These are phyloP conservation scores for Anguilla rostrata DNA, from an alignment of 2,113 vertebrate genomes.

Conservation along the genomic window DNA sequence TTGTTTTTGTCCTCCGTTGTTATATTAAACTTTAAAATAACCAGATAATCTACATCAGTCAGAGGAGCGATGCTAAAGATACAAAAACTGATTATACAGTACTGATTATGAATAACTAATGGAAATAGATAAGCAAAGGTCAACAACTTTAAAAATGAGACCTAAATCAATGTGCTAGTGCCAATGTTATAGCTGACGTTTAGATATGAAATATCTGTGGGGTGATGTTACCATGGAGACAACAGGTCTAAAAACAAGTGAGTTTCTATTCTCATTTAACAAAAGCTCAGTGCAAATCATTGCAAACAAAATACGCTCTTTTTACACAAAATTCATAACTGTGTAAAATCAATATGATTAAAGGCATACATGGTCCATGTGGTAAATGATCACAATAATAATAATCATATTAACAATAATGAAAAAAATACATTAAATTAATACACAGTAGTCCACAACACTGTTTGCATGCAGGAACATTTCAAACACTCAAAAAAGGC, in stretches of 20 bases:
- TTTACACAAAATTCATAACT: not conserved
- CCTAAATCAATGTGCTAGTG: not conserved
- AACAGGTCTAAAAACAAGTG: not conserved
- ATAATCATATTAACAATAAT: constrained; percentile 11
- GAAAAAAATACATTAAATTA: not conserved
- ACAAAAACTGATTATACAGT: no score
- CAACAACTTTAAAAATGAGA: not conserved
- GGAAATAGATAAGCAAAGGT: not conserved
- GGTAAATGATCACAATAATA: constrained; percentile 12
- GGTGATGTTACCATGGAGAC: not conserved
- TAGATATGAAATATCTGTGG: not conserved
- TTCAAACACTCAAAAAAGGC: constrained; percentile 25
- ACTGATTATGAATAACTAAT: no score
- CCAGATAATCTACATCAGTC: no score
- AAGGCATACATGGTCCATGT: constrained; percentile 12
- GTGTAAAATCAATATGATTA: not conserved
- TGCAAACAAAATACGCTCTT: not conserved
- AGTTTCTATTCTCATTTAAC: constrained; percentile 18
- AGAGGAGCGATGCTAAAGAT: no score
- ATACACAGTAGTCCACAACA: not conserved
- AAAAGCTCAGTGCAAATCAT: constrained; percentile 15
- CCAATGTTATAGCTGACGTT: not conserved
- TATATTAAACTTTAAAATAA: no score
- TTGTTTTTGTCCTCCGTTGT: no score
- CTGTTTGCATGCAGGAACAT: constrained; percentile 19